Percentiles rank a stretch among this genome's conserved stretches.
Evolutionary conservation across 2,888 invertebrate species (phyloP).

Genomic region (Plagodis pulveraria): DNA sequence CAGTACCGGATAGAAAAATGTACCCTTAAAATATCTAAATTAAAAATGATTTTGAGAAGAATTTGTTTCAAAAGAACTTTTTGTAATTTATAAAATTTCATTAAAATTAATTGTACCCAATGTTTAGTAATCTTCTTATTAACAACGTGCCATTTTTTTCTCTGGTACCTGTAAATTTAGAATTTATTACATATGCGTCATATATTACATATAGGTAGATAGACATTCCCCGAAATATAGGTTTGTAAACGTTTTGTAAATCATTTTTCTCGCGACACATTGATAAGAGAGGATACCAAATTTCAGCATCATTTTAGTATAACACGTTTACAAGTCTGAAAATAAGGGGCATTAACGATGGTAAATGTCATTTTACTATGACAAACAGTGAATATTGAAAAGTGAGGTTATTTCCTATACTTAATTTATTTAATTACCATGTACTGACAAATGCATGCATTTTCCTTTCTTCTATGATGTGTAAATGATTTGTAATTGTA

Average conservation of each 20-base stretch:
- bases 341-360: not conserved
- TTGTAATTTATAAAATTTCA: no score
- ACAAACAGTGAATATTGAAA: slow-evolving; percentile 10
- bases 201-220: not conserved
- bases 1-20: slow-evolving; percentile 6
- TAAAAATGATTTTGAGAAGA: no score
- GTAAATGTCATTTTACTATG: slow-evolving; percentile 3
- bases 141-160: slow-evolving; percentile 13
- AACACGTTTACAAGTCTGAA: no score
- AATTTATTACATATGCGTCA: not conserved
- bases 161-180: slow-evolving; percentile 1
- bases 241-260: no score
- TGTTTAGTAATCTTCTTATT: not conserved
- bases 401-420: not conserved
- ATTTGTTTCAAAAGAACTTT: no score
- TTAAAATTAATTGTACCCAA: no score
- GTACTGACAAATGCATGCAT: slow-evolving; percentile 57
- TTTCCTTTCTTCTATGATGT: slow-evolving; percentile 45
- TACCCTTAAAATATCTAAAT: no score
- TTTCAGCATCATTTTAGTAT: no score
- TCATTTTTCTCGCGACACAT: no score
- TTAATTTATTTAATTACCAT: slow-evolving; percentile 18
- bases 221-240: no score
- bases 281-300: no score
- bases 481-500: slow-evolving; percentile 35